These are phyloP conservation scores for Druon quercuslanigerum DNA, from an alignment of 1,140 invertebrate species.

Conservation along the genomic window DNA sequence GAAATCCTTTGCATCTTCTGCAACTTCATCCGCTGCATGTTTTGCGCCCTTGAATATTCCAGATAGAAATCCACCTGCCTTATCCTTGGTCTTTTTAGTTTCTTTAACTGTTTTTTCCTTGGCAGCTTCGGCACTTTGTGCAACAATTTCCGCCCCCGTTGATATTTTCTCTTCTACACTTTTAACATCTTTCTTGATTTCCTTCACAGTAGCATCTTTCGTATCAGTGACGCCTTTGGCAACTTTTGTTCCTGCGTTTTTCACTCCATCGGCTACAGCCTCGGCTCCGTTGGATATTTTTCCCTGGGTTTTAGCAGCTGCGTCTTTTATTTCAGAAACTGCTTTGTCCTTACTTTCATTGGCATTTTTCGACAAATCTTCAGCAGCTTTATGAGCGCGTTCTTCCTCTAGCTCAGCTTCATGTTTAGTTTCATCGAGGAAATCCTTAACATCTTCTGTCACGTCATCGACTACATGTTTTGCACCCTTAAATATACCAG, in stretches of 20 bases:
- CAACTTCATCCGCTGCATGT: conserved; percentile 39
- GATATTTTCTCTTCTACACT: conserved; percentile 42
- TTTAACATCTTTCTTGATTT: conserved; percentile 43
- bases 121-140: not conserved
- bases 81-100: conserved; percentile 54
- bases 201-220: conserved; percentile 38
- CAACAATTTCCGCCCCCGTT: not conserved
- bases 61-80: conserved; percentile 53
- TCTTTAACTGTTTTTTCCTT: conserved; percentile 26
- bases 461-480: conserved; percentile 33
- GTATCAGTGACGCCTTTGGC: not conserved
- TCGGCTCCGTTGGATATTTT: not conserved
- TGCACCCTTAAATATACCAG: conserved; percentile 38
- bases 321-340: conserved; percentile 42
- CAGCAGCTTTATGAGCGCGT: not conserved
- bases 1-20: conserved; percentile 38
- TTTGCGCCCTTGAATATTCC: conserved; percentile 60
- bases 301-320: conserved; percentile 22
- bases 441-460: conserved; percentile 46
- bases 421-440: conserved; percentile 54
- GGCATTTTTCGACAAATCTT: not conserved
- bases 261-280: not conserved
- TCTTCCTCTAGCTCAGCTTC: conserved; percentile 35
- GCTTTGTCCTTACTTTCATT: conserved; percentile 20
- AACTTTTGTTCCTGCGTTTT: not conserved